Evolutionary conservation across 2,113 vertebrate species (phyloP), one percentile per base, ranked within the genome.

Genomic region (Limanda limanda): DNA sequence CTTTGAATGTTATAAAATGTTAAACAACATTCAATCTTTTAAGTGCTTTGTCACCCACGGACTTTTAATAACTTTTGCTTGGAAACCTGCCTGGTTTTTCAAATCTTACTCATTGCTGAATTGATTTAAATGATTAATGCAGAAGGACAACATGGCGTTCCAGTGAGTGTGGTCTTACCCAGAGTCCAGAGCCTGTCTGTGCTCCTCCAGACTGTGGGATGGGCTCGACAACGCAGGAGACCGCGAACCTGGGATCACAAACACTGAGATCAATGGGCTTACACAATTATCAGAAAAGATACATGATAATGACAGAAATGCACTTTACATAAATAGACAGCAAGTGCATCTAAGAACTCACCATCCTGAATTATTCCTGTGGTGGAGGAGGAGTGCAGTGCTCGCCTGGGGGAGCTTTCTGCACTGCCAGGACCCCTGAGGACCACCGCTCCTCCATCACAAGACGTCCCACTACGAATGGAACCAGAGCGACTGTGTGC

Each of bases 401-500:
- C 89, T 87, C 89, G 90, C 87, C 92, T 91, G 71, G 94, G 91
- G 81, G 95, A 93, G 18, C 92, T 90, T 82, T 96, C 95, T 48
- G 61, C 69, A 76, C 93, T 95, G 37, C 87, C 88, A 74, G 91
- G 84, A 82, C 91, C 71, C 86, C 81, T 48, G 90, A 92, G 78
- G 81, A 78, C 62, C 73, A 88, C 85, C 0, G 87, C 91, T 69
- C 40, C 73, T 60, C 76, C 63, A 48, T 79, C 91, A 0, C 63
- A 91, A 78, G 89, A 80, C 54, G 82, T 85, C 80, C 27, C 60
- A 65, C 90, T 2, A 88, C 91, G 82, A 89, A 93, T 82, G 61
- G 93, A 91, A 88, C 94, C 72, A 87, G 94, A 93, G 83, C 93
- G 89, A 92, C 95, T 92, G 84, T 94, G 92, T 68, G 86, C 91